These are phyloP conservation scores for Eumaeus atala DNA, from an alignment of 1,140 invertebrate species.

Conservation along the genomic window DNA sequence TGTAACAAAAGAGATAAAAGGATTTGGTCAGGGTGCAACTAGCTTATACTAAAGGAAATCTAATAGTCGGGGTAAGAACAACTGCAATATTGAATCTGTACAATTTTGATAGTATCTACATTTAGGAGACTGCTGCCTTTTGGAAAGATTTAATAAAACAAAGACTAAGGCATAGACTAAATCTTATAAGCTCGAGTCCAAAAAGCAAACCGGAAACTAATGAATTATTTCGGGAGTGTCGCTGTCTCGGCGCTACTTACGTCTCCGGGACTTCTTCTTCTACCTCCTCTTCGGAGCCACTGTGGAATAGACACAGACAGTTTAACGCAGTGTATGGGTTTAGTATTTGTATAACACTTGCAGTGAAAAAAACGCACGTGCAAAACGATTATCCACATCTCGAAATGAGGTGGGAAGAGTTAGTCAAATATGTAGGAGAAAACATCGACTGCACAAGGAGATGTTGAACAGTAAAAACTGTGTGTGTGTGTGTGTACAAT, in stretches of 20 bases:
- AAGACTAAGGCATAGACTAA: constrained; percentile 53
- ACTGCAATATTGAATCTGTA: constrained; percentile 24
- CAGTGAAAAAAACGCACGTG: constrained; percentile 9
- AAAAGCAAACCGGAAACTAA: constrained; percentile 48
- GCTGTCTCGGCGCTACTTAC: constrained; percentile 73
- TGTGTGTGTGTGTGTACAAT: constrained; percentile 7
- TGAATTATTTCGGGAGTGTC: constrained; percentile 6
- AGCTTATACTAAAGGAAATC: constrained; percentile 34
- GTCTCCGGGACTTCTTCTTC: constrained; percentile 80
- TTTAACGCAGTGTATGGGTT: constrained; percentile 17
- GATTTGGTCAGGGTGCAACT: constrained; percentile 61
- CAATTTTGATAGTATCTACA: constrained; percentile 20
- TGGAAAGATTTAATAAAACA: constrained; percentile 35
- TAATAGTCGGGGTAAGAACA: constrained; percentile 15
- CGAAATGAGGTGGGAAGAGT: background rate
- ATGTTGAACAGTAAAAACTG: constrained; percentile 1
- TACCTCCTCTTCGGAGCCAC: constrained; percentile 80
- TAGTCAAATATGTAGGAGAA: constrained; percentile 1
- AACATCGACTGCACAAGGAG: background rate
- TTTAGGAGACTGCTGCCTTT: constrained; percentile 30
- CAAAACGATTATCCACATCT: constrained; percentile 3
- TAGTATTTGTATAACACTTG: constrained; percentile 7
- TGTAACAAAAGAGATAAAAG: constrained; percentile 75
- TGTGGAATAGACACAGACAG: constrained; percentile 43
- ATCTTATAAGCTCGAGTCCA: constrained; percentile 51